Percentiles rank a stretch among this genome's conserved stretches.
Conservation (phyloP, 2,888 invertebrate species). For the Acanthosepion pharaonis region DNA sequence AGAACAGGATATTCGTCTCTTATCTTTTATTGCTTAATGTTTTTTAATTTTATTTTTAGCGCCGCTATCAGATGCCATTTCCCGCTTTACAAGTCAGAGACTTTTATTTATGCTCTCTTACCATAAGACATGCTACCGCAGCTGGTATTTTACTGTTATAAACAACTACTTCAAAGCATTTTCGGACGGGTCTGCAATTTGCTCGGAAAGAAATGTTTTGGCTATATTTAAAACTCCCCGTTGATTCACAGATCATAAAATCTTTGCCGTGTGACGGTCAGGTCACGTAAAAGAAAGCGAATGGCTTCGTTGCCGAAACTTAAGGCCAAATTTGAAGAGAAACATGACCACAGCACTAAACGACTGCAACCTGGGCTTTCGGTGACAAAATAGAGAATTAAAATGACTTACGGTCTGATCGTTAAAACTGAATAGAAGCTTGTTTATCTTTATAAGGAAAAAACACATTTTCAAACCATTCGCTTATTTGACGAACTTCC, state of each 20-base stretch:
- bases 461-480: no score
- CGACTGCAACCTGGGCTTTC: neutral
- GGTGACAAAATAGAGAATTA: neutral
- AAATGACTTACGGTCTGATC: neutral
- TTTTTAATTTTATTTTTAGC: neutral
- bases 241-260: neutral
- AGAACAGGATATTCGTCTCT: no score
- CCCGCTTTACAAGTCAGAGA: neutral
- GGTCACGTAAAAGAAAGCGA: neutral
- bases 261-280: neutral
- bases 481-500: no score
- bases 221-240: neutral
- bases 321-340: neutral
- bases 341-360: neutral
- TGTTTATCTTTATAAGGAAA: neutral
- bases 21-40: no score
- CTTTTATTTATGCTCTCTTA: neutral
- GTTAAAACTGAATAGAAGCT: neutral
- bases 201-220: neutral
- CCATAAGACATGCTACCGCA: neutral
- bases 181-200: neutral
- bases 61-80: neutral
- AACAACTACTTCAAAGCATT: neutral
- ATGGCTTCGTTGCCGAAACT: neutral
- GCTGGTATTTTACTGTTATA: neutral